Evolutionary conservation across 2,888 invertebrate genomes (phyloP), one percentile per base, ranked within the genome.

Genomic region (Oscheius sp.): DNA sequence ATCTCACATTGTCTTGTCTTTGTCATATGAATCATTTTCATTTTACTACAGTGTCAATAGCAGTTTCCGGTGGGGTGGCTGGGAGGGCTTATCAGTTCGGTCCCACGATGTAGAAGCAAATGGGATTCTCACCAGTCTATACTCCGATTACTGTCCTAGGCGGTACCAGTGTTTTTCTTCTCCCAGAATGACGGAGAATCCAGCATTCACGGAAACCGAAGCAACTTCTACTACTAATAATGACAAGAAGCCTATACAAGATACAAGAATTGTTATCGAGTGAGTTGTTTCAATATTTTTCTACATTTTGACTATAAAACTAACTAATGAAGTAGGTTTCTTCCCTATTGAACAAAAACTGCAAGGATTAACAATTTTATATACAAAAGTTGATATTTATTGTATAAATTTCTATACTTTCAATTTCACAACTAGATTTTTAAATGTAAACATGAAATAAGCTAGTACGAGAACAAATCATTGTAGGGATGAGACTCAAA

Each of bases 91-190:
- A 54, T 54, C 54, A 33, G n/a, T 9, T 54, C 32, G 54, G 54
- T 54, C 54, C 33, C 33, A 54, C 54, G 54, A 54, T 54, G 54
- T 33, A 54, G 59, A 24, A 54, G n/a, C 20, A 24, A 59, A 59
- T 59, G 41, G 44, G 59, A 59, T 59, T 59, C 28, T 41, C 59
- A 33, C 54, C 47, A 54, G 54, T 59, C 59, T 24, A 59, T 41
- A 59, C 24, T n/a, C 22, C 41, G 17, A 5, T 47, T 47, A 17
- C 47, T 20, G 22, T 24, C 20, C 14, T 8, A 36, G 36, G 8
- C 24, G 47, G 20, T 20, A 22, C 41, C n/a, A 20, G 3, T 20
- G 41, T 20, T 41, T 41, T 12, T 20, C 24, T 24, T 47, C 24
- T 47, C 47, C 24, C 22, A 32, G 4, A 32, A 54, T 54, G 54